Evolutionary conservation across 2,888 invertebrate genomes (phyloP).

Genomic region (Andrena haemorrhoa): DNA sequence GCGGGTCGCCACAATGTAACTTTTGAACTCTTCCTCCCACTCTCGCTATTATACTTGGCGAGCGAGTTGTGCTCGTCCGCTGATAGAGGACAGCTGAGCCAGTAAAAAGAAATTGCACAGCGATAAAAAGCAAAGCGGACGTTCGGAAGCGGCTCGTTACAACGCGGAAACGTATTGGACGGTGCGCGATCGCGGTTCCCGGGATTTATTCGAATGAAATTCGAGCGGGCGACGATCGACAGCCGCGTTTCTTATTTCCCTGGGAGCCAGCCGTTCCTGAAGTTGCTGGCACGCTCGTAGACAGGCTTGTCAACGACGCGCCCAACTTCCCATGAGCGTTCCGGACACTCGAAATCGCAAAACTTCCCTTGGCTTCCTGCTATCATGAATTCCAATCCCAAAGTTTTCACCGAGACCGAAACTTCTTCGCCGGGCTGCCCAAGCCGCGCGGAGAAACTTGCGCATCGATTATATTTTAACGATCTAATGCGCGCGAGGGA

Average conservation of each 20-base stretch:
- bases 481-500: background rate
- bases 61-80: no score
- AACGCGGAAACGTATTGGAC: constrained; percentile 1
- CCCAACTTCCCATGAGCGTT: constrained; percentile 29
- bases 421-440: constrained; percentile 23
- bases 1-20: no score
- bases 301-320: constrained; percentile 29
- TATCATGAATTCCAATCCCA: constrained; percentile 57
- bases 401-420: constrained; percentile 45
- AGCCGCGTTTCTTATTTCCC: constrained; percentile 5
- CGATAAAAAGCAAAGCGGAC: background rate
- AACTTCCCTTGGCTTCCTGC: constrained; percentile 43
- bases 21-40: no score
- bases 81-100: no score
- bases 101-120: no score
- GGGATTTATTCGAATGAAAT: background rate
- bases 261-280: background rate
- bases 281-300: constrained; percentile 15
- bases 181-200: background rate
- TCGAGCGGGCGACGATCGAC: background rate
- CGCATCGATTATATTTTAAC: constrained; percentile 2
- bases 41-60: no score
- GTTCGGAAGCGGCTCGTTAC: constrained; percentile 2
- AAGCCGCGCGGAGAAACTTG: background rate
- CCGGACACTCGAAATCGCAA: constrained; percentile 48